Evolutionary conservation across 2,797 vertebrate genomes (phyloP), one percentile per base, ranked within the genome.

Genomic region (Urocyon cinereoargenteus): DNA sequence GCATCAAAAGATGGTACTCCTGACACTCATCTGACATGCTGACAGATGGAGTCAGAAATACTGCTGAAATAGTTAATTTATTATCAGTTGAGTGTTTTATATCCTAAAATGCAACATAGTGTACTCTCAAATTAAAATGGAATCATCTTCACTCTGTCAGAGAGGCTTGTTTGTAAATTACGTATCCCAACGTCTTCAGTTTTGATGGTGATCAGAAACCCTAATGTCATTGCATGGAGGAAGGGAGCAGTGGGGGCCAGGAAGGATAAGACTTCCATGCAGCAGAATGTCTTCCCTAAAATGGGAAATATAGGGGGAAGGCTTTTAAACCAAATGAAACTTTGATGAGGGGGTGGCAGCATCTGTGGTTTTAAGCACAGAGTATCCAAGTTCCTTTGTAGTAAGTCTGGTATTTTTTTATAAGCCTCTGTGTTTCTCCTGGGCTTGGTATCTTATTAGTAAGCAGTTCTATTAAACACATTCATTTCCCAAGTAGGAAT

Each of bases 271-370:
- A 55, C 34, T 62, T 79, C 9, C 3, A 3, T 13, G 13, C 21
- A 49, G 61, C 9, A 36, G 34, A 85, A n/a, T 21, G 36, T 40
- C 55, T 82, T 40, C 34, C 49, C 34, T 75, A 55, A 91, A 75
- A 86, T 3, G 53, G 86, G 26, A 91, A 94, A 93, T 66, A 49
- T 79, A 13, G 24, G 40, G 22, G 28, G 24, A 61, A 94, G 18
- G 15, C 45, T 94, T 97, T 87, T 70, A 92, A 59, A 72, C 18
- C 18, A 64, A 72, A 18, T 6, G 28, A 94, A 94, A 94, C 55
- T 59, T 86, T 72, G 57, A 82, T 24, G 55, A 86, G 55, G 57
- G 24, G 21, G 31, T 49, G 40, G 79, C 59, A 77, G 82, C 24
- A 12, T 66, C 15, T 59, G 57, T 88, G 49, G 51, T 64, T n/a